Percentiles rank a stretch among this genome's conserved stretches.
Evolutionary conservation across 2,888 invertebrate genomes (phyloP).

Genomic region (Amblyteles armatorius): DNA sequence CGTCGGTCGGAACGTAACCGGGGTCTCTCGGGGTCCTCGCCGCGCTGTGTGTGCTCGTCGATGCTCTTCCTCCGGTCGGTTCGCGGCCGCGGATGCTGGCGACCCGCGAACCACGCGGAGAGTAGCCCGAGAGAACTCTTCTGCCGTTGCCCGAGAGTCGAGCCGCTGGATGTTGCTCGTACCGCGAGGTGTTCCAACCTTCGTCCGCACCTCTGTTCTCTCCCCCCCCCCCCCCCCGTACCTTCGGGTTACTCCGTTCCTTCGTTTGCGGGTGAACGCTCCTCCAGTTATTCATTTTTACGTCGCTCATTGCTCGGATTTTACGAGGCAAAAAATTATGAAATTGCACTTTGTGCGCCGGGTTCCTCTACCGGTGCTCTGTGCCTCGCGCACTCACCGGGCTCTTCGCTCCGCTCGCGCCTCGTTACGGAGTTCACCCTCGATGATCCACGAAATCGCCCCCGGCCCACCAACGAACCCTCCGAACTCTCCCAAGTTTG

Average conservation of each 20-base stretch:
- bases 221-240: not conserved
- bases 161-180: constrained; percentile 16
- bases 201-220: constrained; percentile 53
- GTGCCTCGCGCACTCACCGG: constrained; percentile 27
- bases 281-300: constrained; percentile 84
- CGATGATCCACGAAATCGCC: constrained; percentile 18
- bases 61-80: constrained; percentile 53
- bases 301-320: constrained; percentile 82
- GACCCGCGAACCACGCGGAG: constrained; percentile 49
- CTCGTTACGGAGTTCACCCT: constrained; percentile 63
- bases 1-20: constrained; percentile 68
- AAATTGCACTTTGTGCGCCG: constrained; percentile 82
- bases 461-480: constrained; percentile 49
- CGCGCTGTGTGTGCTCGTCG: constrained; percentile 35
- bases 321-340: constrained; percentile 84
- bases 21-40: constrained; percentile 18
- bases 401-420: constrained; percentile 56
- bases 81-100: constrained; percentile 57
- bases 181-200: constrained; percentile 61
- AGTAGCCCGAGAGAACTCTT: constrained; percentile 42
- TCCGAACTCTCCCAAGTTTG: constrained; percentile 45
- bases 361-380: constrained; percentile 32
- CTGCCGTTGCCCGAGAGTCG: constrained; percentile 15
- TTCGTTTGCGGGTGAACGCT: constrained; percentile 80
- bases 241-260: constrained; percentile 24